Evolutionary conservation across 2,888 invertebrate genomes (phyloP), one percentile per base, ranked within the genome.

Genomic region (Meteorus cinctellus): DNA sequence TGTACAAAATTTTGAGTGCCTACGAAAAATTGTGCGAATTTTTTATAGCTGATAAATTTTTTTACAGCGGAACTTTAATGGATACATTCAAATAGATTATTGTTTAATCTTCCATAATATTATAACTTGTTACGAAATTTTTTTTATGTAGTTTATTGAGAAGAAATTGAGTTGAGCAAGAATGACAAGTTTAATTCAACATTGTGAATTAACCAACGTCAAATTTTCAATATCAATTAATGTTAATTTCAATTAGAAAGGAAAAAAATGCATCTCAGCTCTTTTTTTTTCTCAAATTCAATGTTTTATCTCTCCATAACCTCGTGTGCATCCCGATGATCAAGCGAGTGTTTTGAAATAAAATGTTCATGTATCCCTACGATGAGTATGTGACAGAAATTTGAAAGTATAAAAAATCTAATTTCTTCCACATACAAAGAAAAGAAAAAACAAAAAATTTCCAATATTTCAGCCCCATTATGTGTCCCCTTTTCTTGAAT

Each of bases 401-500:
- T 72, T 29, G 76, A 24, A 60, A 70, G 24, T 41, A 31, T 41
- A 19, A 34, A 69, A 60, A n/a, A 63, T 8, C n/a, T n/a, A 29
- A 31, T 63, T 63, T 31, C 27, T 63, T 16, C 3, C 29, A 34
- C 29, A 63, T 63, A 6, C 4, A 10, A 24, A 55, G 10, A 5
- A 2, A 55, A 55, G 19, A 14, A 6, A 45, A 6, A 41, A 41
- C 19, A 4, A 59, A 48, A 55, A 24, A 6, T 55, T 24, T 51
- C 27, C 16, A 68, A 76, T 77, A 75, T 79, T 73, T 73, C 76
- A 77, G 75, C 72, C 76, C 79, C 59, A 79, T 77, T 85, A 79
- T 85, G 82, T 83, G 82, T 83, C 69, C 80, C 81, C 84, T 76
- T 24, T 76, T 63, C 31, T 31, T 86, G 84, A 86, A 84, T 87